Percentiles rank a stretch among this genome's conserved stretches.
Conservation (phyloP, 2,888 invertebrate species). For the Ectobius pallidus region DNA sequence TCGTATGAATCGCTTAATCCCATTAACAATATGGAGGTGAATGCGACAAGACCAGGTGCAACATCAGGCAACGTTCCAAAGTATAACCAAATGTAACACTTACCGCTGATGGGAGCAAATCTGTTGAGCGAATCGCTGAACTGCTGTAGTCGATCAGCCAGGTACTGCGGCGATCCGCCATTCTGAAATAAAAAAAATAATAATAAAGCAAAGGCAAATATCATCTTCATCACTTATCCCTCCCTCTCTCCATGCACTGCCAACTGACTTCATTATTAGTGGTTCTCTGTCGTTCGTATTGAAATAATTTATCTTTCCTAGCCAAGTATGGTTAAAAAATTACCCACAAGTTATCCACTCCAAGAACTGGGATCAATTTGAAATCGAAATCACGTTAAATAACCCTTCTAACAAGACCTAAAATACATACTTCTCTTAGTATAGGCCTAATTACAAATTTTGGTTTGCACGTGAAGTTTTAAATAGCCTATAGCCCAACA, state of each 20-base stretch:
- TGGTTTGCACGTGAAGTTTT: too few relatives aligned
- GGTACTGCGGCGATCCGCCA: constrained; percentile 22
- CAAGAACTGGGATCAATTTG: too few relatives aligned
- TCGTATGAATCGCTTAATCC: constrained; percentile 8
- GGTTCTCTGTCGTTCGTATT: too few relatives aligned
- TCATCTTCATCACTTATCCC: neutral
- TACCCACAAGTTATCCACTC: too few relatives aligned
- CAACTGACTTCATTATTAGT: neutral
- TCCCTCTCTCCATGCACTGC: neutral
- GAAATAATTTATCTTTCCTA: too few relatives aligned
- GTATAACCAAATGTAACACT: constrained; percentile 10
- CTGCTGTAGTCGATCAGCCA: constrained; percentile 15
- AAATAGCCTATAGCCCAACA: too few relatives aligned
- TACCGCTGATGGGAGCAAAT: constrained; percentile 25
- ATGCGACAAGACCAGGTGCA: neutral
- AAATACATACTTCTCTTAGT: too few relatives aligned
- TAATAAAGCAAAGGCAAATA: neutral
- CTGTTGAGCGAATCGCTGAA: constrained; percentile 26
- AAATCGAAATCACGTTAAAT: too few relatives aligned
- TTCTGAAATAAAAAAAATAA: constrained; percentile 14
- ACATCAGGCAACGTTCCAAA: neutral
- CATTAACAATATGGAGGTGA: constrained; percentile 24
- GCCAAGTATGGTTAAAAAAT: too few relatives aligned
- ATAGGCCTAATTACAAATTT: too few relatives aligned
- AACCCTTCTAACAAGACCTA: too few relatives aligned